Evolutionary conservation across 2,888 invertebrate species (phyloP), one percentile per base, ranked within the genome.

Genomic region (Eilema caniola): DNA sequence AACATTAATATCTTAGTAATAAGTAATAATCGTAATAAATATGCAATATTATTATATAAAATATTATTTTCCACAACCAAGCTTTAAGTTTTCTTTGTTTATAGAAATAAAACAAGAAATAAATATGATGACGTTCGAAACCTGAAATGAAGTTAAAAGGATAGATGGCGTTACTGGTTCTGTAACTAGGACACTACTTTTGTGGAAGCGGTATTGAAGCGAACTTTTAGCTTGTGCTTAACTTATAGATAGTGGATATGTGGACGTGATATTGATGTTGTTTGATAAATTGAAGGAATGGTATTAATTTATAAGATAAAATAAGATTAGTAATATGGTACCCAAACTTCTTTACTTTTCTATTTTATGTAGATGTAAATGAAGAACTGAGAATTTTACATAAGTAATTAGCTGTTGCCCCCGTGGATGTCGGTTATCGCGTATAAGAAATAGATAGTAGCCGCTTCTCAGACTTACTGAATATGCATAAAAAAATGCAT

Each of bases 151-250:
- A 37, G 20, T 28, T 37, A 1, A 23, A 66, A 25, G 57, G 41
- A 71, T 71, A 71, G 67, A 70, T 71, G 71, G 70, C 66, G 72
- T 56, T 72, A 67, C 60, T 57, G 14, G 68, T 69, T 57, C 24
- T 57, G 23, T 64, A 64, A 28, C 5, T 47, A n/a, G 59, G 28
- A 4, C 7, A 61, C 0, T n/a, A 61, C 20, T 31, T 41, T 41
- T 28, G 25, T 59, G 25, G 24, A 25, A 59, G 24, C n/a, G 53
- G n/a, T 59, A 16, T 59, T 11, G 24, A 4, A 11, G 24, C 8
- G 20, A 60, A 20, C 16, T 20, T 60, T 25, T 61, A 61, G n/a
- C n/a, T 61, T n/a, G 31, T 20, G 31, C 12, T 28, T 16, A 16
- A 10, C 3, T 16, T 33, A 10, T 1, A 53, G n/a, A n/a, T 53